Conservation (phyloP, 2,797 vertebrate genomes). For the Neostethus bicornis region DNA sequence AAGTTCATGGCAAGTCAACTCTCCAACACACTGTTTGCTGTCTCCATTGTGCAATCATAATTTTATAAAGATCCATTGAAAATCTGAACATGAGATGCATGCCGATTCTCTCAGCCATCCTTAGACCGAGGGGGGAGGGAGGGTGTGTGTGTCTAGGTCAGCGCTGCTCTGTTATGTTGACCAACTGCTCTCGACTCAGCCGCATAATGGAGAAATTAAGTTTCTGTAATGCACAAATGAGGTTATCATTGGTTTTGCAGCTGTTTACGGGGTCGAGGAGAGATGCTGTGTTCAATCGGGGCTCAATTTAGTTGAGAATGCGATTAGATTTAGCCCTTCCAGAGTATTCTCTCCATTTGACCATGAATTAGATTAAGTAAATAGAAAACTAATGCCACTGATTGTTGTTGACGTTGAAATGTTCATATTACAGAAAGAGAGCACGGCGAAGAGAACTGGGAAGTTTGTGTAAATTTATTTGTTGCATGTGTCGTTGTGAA, state of each 20-base stretch:
- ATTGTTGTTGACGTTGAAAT: constrained; percentile 66
- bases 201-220: constrained; percentile 67
- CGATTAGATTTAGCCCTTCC: constrained; percentile 63
- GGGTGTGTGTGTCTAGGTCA: constrained; percentile 40
- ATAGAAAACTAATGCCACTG: constrained; percentile 61
- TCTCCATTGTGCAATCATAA: constrained; percentile 23
- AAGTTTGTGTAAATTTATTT: neutral
- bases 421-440: constrained; percentile 46
- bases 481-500: constrained; percentile 6
- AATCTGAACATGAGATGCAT: constrained; percentile 9
- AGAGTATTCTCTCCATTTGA: constrained; percentile 64
- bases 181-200: constrained; percentile 48
- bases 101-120: constrained; percentile 22
- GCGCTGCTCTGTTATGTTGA: constrained; percentile 43
- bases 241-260: constrained; percentile 73
- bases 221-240: constrained; percentile 73
- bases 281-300: constrained; percentile 67
- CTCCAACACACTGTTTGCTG: constrained; percentile 2
- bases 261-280: constrained; percentile 71
- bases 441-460: neutral
- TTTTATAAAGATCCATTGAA: constrained; percentile 36
- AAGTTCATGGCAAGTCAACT: constrained; percentile 31
- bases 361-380: constrained; percentile 70
- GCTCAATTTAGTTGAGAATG: constrained; percentile 66
- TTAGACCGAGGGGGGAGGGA: neutral